A percentile compares a stretch with the other conserved stretches of the same genome.
These are phyloP conservation scores for Ceratina australensis DNA, from an alignment of 1,140 invertebrate genomes.

Conservation along the genomic window DNA sequence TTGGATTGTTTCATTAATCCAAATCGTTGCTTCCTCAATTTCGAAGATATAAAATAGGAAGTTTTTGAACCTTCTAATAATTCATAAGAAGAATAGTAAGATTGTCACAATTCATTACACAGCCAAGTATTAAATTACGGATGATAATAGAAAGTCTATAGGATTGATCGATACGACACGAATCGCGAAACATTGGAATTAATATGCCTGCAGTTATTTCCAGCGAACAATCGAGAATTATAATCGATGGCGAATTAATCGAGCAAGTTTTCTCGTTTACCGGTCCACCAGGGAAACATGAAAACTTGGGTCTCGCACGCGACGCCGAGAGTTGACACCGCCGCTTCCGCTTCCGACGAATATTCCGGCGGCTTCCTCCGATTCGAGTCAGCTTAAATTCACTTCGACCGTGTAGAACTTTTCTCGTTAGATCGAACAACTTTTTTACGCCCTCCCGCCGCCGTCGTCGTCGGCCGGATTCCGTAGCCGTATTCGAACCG, in stretches of 20 bases:
- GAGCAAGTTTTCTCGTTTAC: conserved; percentile 24
- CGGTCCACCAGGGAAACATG: not conserved
- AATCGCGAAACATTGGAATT: too few species aligned
- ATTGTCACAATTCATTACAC: too few species aligned
- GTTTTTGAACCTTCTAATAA: too few species aligned
- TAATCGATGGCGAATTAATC: conserved; percentile 18
- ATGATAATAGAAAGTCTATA: too few species aligned
- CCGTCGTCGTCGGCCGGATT: not conserved
- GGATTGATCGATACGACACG: too few species aligned
- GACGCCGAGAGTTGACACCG: not conserved
- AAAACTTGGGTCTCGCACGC: not conserved
- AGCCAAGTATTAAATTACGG: too few species aligned
- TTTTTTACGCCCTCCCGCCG: not conserved
- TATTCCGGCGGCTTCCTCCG: not conserved
- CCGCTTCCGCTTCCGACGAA: conserved; percentile 13
- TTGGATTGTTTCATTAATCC: too few species aligned
- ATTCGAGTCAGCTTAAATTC: conserved; percentile 17
- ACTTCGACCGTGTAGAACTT: conserved; percentile 14
- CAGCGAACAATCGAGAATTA: not conserved
- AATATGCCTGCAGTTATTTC: not conserved
- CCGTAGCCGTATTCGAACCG: not conserved
- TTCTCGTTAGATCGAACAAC: conserved; percentile 14
- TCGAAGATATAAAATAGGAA: too few species aligned
- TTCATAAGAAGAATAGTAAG: too few species aligned
- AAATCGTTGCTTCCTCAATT: too few species aligned